A percentile compares a stretch with the other conserved stretches of the same genome.
These are phyloP conservation scores for Drosophila erecta DNA, from an alignment of 1,140 invertebrate genomes.

Conservation along the genomic window DNA sequence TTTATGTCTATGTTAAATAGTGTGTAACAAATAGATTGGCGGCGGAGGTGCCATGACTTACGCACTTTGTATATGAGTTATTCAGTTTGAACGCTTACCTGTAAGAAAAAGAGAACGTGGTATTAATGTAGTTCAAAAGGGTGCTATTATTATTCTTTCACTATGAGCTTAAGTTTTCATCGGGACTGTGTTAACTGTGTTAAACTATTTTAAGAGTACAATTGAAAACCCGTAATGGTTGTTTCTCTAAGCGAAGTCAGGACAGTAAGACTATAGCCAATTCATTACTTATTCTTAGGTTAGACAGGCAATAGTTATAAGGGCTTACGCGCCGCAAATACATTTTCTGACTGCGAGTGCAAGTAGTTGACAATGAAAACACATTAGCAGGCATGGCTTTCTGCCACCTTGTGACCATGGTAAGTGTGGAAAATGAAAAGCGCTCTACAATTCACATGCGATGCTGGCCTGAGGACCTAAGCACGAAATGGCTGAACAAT, in stretches of 20 bases:
- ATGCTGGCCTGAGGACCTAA: background rate
- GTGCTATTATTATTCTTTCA: too few species aligned
- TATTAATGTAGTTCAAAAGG: background rate
- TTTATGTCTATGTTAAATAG: slow-evolving; percentile 12
- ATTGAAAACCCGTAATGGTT: background rate
- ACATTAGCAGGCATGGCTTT: slow-evolving; percentile 49
- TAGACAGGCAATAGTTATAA: slow-evolving; percentile 74
- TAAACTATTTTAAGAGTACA: too few species aligned
- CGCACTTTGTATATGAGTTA: slow-evolving; percentile 12
- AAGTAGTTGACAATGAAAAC: slow-evolving; percentile 70
- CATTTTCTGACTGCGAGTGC: slow-evolving; percentile 55
- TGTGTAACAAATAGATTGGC: background rate
- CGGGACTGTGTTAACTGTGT: too few species aligned
- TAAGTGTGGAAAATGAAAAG: too few species aligned
- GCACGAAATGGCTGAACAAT: slow-evolving; percentile 19
- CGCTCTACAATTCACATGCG: slow-evolving; percentile 5
- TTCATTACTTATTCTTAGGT: slow-evolving; percentile 65
- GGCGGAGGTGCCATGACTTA: slow-evolving; percentile 19
- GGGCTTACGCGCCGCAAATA: slow-evolving; percentile 69
- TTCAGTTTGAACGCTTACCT: slow-evolving; percentile 56
- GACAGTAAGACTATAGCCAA: slow-evolving; percentile 35
- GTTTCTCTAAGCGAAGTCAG: background rate
- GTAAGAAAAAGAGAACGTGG: slow-evolving; percentile 10
- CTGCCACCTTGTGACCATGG: background rate
- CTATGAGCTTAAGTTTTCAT: too few species aligned